Evolutionary conservation across 2,888 invertebrate genomes (phyloP).

Genomic region (Octodonta nipae): DNA sequence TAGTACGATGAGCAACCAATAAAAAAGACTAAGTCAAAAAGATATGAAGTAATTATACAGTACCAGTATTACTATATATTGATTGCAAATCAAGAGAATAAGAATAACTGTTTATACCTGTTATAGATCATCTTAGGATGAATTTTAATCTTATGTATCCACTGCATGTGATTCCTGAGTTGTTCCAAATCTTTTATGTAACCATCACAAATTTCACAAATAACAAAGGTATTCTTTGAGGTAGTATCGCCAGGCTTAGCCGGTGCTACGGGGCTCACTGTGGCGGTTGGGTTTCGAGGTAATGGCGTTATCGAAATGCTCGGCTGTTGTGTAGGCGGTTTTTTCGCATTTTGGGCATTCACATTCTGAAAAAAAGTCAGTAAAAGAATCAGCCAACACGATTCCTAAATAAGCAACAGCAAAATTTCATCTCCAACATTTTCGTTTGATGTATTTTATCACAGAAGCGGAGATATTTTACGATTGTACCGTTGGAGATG

Average conservation of each 20-base stretch:
- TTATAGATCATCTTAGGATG: constrained; percentile 94
- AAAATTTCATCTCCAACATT: too few relatives aligned
- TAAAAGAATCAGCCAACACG: too few relatives aligned
- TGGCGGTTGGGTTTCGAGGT: constrained; percentile 50
- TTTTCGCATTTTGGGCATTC: not conserved
- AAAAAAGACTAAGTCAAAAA: too few relatives aligned
- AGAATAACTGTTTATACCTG: too few relatives aligned
- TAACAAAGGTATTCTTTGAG: constrained; percentile 72
- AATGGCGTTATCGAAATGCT: constrained; percentile 83
- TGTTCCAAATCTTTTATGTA: constrained; percentile 89
- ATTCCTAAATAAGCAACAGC: too few relatives aligned
- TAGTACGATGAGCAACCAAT: too few relatives aligned
- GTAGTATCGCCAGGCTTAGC: constrained; percentile 40
- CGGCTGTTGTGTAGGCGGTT: constrained; percentile 56
- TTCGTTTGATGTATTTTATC: too few relatives aligned
- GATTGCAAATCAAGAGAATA: too few relatives aligned
- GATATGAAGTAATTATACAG: too few relatives aligned
- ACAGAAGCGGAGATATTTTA: too few relatives aligned
- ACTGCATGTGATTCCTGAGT: constrained; percentile 89
- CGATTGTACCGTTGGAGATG: too few relatives aligned
- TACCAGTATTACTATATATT: too few relatives aligned
- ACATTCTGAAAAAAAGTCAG: constrained; percentile 11
- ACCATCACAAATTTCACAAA: constrained; percentile 94
- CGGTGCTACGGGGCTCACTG: constrained; percentile 23
- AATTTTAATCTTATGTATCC: constrained; percentile 94